Base-by-base conservation (phyloP, 64 coral and sea anemone species). In the Pocillopora damicornis region DNA sequence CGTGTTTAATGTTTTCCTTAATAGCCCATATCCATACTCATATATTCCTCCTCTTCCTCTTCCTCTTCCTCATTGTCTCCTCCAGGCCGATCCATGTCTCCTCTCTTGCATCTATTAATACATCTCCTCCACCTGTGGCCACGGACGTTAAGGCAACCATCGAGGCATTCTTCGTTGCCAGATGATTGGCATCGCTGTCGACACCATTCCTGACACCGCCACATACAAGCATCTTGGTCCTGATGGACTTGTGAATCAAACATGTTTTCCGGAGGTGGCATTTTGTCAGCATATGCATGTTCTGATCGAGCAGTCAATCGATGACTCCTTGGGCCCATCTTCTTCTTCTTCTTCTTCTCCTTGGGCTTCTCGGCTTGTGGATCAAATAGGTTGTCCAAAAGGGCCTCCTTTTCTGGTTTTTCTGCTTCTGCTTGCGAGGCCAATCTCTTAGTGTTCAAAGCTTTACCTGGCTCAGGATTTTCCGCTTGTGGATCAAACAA, bases 181-280 rank as follows among this genome's bases (percentile, higher is more conserved):
- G 22, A 80, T 15, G 61, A 30, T 73, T 1, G 12, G 61, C 81
- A 85, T 18, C n/a, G 64, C 42, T 85, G 13, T 13, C 58, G 13
- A 42, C 81, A 85, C 64, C 81, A 72, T 1, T 85, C 38, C 30
- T 34, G 37, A 23, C 81, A 85, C 17, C 65, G 81, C 81, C 81
- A 85, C 81, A 57, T 56, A 42, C 81, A 85, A 14, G 34, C 64
- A 56, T 85, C 81, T 85, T 85, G 81, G 57, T 73, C 65, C 6
- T 25, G 13, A 14, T 72, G 17, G 11, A n/a, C 37, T 26, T 73
- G 37, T 11, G 18, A 22, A 37, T 71, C 67, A n/a, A 71, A 71
- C 67, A n/a, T 25, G 22, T 71, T 71, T 11, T 71, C 67, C 67
- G 20, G 25, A 71, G 22, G 22, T 18, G 10, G 16, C 20, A 23